Conservation (phyloP, 2,113 vertebrate species). For the Myiagra hebetior region DNA sequence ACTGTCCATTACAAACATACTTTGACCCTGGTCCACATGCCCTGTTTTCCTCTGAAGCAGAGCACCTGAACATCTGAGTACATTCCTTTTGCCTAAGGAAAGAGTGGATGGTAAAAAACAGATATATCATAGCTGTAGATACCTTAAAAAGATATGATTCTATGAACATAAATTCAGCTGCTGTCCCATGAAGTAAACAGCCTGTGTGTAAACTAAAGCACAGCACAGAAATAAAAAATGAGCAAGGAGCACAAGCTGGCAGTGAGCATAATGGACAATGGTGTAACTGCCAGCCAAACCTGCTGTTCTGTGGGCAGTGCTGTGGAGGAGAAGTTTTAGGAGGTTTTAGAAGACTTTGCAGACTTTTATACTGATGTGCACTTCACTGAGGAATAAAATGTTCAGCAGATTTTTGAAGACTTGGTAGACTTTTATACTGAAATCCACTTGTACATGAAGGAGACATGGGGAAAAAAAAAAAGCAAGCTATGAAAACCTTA, state of each 20-base stretch:
- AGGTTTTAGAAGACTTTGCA: background rate
- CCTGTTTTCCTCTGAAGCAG: background rate
- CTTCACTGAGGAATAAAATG: background rate
- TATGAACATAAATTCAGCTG: background rate
- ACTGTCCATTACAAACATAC: background rate
- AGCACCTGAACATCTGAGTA: background rate
- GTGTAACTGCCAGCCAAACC: background rate
- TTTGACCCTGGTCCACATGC: background rate
- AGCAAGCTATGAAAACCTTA: background rate
- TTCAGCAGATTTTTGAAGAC: background rate
- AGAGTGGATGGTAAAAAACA: fast-evolving
- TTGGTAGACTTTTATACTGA: background rate
- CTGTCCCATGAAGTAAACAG: background rate
- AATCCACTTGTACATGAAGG: background rate
- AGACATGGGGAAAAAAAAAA: background rate
- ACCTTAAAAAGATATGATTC: background rate
- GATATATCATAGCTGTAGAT: background rate
- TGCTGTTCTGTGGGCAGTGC: background rate
- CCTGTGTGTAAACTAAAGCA: background rate
- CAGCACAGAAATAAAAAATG: background rate
- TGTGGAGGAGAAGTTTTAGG: background rate
- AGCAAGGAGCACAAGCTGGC: background rate
- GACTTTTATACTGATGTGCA: background rate
- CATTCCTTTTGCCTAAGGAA: background rate
- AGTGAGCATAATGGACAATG: background rate